Evolutionary conservation across 2,113 vertebrate genomes (phyloP).

Genomic region (Nothobranchius furzeri): DNA sequence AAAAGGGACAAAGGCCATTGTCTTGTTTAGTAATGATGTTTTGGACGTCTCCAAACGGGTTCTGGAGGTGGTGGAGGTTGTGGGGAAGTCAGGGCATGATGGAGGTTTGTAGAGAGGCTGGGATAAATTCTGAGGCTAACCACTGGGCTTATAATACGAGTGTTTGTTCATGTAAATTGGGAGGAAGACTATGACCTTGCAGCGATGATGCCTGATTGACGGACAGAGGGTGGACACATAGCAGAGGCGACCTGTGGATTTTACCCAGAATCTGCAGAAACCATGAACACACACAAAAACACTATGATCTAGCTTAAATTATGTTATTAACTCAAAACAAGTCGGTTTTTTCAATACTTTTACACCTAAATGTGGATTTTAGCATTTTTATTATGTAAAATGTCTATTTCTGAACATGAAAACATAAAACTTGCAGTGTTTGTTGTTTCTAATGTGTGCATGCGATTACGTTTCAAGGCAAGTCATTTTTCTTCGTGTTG

Average conservation of each 20-base stretch:
- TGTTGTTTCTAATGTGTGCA: slow-evolving; percentile 20
- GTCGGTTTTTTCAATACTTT: neutral
- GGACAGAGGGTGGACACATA: slow-evolving; percentile 32
- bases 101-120: slow-evolving; percentile 26
- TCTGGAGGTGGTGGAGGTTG: slow-evolving; percentile 44
- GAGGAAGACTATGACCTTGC: slow-evolving; percentile 67
- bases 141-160: slow-evolving; percentile 61
- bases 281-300: slow-evolving; percentile 12
- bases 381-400: neutral
- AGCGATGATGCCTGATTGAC: slow-evolving; percentile 68
- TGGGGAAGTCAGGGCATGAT: slow-evolving; percentile 29
- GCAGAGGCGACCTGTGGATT: slow-evolving; percentile 27
- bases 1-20: slow-evolving; percentile 82
- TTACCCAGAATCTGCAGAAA: slow-evolving; percentile 8
- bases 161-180: slow-evolving; percentile 73
- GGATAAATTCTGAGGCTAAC: slow-evolving; percentile 50
- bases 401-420: neutral
- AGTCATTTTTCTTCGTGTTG: slow-evolving; percentile 40
- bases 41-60: slow-evolving; percentile 76
- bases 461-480: slow-evolving; percentile 18
- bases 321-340: neutral
- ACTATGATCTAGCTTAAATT: neutral
- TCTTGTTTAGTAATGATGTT: slow-evolving; percentile 80
- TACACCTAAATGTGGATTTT: neutral
- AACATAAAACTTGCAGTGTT: neutral